These are phyloP conservation scores for Heliornis fulica DNA, from an alignment of 2,113 vertebrate genomes.

Conservation along the genomic window DNA sequence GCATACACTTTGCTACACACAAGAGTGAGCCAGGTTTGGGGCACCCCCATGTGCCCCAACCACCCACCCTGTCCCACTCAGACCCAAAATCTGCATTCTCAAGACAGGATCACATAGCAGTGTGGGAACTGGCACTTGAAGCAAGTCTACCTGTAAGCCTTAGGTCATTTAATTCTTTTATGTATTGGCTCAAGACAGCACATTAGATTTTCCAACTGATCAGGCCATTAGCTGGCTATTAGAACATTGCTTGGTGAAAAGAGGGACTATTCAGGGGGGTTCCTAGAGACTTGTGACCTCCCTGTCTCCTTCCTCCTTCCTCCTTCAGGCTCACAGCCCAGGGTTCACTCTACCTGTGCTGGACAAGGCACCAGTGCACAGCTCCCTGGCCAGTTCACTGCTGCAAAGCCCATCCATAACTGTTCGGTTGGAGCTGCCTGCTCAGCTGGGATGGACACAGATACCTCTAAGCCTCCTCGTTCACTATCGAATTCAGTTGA, in stretches of 20 bases:
- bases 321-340: fast-evolving
- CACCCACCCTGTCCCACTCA: background rate
- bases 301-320: background rate
- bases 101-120: too few species aligned
- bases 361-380: background rate
- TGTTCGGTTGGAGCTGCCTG: background rate
- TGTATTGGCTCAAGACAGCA: background rate
- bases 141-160: background rate
- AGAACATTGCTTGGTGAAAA: background rate
- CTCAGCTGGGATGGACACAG: background rate
- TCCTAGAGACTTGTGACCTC: background rate
- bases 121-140: background rate
- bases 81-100: background rate
- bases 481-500: background rate
- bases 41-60: background rate
- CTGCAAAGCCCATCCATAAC: background rate
- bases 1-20: too few species aligned
- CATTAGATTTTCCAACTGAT: background rate
- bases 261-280: fast-evolving
- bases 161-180: background rate
- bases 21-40: fast-evolving
- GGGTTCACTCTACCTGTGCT: background rate
- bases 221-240: background rate
- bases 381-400: background rate
- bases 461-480: background rate